phyloP scores from a whole-genome alignment of 37 sponge, comb jelly and placozoan species.

The Haliclona indistincta region DNA sequence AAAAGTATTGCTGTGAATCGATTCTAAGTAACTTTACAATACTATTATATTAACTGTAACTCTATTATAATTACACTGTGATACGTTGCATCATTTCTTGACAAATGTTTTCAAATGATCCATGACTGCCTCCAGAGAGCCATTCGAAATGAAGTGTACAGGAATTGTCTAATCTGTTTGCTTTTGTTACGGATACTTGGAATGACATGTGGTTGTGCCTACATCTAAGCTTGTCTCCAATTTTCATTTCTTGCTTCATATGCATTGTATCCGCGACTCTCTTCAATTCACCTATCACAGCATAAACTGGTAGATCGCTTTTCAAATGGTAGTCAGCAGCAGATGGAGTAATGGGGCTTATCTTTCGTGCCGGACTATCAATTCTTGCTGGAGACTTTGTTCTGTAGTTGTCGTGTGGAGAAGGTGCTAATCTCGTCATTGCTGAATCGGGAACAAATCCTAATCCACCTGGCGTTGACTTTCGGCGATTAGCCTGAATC shows the following conservation, averaged over 20 bases:
- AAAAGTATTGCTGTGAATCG: too few relatives aligned
- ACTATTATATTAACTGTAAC: not conserved
- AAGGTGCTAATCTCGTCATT: too few relatives aligned
- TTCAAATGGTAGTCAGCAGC: not conserved
- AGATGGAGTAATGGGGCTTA: slow-evolving; percentile 2
- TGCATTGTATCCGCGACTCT: slow-evolving; percentile 31
- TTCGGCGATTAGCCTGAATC: too few relatives aligned
- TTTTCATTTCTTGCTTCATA: slow-evolving; percentile 13
- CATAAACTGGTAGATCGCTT: slow-evolving; percentile 25
- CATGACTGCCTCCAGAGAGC: slow-evolving; percentile 38
- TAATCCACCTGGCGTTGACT: too few relatives aligned
- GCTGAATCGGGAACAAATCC: too few relatives aligned
- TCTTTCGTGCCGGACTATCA: not conserved
- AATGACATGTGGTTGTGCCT: slow-evolving; percentile 10
- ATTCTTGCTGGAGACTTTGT: not conserved
- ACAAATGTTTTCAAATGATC: slow-evolving; percentile 25
- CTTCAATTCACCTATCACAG: slow-evolving; percentile 39
- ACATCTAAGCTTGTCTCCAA: not conserved
- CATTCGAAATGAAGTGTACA: slow-evolving; percentile 57
- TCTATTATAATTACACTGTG: slow-evolving; percentile 6
- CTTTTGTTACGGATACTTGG: slow-evolving; percentile 30
- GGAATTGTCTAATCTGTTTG: not conserved
- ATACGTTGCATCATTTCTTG: slow-evolving; percentile 18
- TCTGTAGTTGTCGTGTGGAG: not conserved
- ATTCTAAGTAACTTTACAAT: too few relatives aligned